A percentile compares a stretch with the other conserved stretches of the same genome.
Evolutionary conservation across 2,113 vertebrate species (phyloP).

Genomic region (Corythoichthys intestinalis): DNA sequence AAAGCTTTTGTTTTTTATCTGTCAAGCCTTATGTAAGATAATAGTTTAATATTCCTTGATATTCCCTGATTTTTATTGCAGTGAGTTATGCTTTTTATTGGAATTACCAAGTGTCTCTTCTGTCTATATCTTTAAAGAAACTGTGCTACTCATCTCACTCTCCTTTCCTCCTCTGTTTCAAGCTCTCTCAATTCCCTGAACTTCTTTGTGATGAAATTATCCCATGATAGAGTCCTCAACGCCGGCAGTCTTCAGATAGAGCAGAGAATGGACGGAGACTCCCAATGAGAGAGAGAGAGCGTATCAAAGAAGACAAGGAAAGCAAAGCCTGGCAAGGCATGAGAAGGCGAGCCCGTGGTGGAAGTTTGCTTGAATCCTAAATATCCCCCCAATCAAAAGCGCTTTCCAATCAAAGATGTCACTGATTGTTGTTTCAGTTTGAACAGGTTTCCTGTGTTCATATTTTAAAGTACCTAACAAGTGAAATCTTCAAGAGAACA

Average conservation of each 20-base stretch:
- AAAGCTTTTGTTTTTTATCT: not conserved
- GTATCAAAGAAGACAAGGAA: constrained; percentile 38
- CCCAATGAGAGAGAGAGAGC: constrained; percentile 37
- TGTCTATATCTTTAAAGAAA: constrained; percentile 49
- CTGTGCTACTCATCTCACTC: constrained; percentile 35
- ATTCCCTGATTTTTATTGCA: not conserved
- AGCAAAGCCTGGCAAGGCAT: constrained; percentile 28
- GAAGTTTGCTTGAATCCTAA: not conserved
- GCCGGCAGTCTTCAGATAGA: constrained; percentile 39
- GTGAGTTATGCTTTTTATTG: not conserved
- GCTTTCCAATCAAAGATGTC: not conserved
- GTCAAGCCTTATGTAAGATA: not conserved
- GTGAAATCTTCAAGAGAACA: not conserved
- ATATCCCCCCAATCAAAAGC: not conserved
- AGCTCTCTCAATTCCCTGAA: constrained; percentile 43
- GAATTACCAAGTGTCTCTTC: not conserved
- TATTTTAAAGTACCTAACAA: not conserved
- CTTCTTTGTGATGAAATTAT: constrained; percentile 58
- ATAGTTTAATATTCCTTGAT: not conserved
- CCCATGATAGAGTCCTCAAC: constrained; percentile 45
- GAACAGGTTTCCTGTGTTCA: not conserved
- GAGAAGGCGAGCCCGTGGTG: constrained; percentile 6
- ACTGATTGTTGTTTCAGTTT: not conserved
- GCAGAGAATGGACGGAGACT: constrained; percentile 41
- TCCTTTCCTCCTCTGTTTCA: constrained; percentile 28